Conservation (phyloP, 2,888 invertebrate genomes). For the Caenorhabditis auriculariae region DNA sequence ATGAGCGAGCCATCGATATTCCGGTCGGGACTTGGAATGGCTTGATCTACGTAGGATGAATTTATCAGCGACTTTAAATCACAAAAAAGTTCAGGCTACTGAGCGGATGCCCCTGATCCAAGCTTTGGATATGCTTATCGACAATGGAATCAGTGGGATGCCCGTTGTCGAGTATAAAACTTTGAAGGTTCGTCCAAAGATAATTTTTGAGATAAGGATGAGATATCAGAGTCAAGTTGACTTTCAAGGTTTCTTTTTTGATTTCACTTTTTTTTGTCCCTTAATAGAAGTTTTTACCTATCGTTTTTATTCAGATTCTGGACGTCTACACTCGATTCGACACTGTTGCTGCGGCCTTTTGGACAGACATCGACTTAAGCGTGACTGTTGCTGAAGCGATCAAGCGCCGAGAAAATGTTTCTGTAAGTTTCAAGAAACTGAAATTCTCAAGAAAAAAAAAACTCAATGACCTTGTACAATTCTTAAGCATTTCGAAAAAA, state of each 20-base stretch:
- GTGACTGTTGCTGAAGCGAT: constrained; percentile 25
- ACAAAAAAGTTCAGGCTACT: constrained; percentile 18
- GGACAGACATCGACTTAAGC: constrained; percentile 25
- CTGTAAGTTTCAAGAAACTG: constrained; percentile 7
- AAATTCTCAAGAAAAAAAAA: background rate
- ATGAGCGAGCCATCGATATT: constrained; percentile 18
- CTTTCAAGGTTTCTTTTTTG: too few species aligned
- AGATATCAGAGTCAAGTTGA: background rate
- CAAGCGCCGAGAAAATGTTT: constrained; percentile 16
- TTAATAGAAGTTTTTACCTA: background rate
- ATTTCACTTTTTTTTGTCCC: background rate
- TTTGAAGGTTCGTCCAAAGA: constrained; percentile 8
- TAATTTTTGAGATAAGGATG: background rate
- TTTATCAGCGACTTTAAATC: background rate
- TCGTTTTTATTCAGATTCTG: constrained; percentile 17
- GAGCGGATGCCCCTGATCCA: constrained; percentile 33
- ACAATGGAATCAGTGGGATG: constrained; percentile 36
- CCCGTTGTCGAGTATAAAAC: constrained; percentile 29
- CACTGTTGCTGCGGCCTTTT: constrained; percentile 31
- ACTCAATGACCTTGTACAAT: too few species aligned
- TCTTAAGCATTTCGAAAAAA: too few species aligned
- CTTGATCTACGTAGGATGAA: constrained; percentile 23
- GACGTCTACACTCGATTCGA: constrained; percentile 42
- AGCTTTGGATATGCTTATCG: constrained; percentile 34
- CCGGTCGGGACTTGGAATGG: constrained; percentile 33